Conservation (phyloP, 2,113 vertebrate genomes). For the Charina bottae region DNA sequence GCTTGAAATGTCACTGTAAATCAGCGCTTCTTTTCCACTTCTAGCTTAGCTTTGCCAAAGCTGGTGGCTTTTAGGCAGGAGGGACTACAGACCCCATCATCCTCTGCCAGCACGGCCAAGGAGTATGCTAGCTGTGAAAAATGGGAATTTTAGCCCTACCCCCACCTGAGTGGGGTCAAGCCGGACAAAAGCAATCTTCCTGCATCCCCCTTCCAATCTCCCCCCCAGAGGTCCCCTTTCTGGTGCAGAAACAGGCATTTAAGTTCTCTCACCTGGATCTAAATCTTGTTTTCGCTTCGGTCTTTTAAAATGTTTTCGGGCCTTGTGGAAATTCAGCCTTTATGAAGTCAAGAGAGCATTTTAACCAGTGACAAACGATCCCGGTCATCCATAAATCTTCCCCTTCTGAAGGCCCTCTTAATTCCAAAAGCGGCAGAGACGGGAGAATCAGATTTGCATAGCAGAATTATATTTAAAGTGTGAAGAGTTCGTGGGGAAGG, state of each 20-base stretch:
- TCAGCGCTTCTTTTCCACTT: neutral
- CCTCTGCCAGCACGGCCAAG: neutral
- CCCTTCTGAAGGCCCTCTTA: neutral
- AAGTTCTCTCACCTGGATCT: neutral
- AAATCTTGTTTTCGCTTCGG: neutral
- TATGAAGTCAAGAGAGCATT: neutral
- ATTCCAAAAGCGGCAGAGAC: neutral
- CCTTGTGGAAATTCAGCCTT: neutral
- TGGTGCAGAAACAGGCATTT: neutral
- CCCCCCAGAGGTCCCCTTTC: neutral
- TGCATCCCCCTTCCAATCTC: neutral
- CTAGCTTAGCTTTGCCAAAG: neutral
- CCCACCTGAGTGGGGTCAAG: neutral
- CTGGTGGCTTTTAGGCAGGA: neutral
- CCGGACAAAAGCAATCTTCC: neutral
- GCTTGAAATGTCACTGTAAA: neutral
- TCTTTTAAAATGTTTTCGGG: neutral
- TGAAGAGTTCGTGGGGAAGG: neutral
- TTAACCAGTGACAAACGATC: neutral
- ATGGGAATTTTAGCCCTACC: neutral
- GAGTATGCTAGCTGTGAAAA: neutral
- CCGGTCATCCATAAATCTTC: neutral
- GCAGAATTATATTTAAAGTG: neutral
- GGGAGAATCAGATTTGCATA: neutral
- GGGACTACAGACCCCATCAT: neutral